Base-by-base conservation (phyloP, 1,140 invertebrate genomes). In the Drosophila parabipectinata region DNA sequence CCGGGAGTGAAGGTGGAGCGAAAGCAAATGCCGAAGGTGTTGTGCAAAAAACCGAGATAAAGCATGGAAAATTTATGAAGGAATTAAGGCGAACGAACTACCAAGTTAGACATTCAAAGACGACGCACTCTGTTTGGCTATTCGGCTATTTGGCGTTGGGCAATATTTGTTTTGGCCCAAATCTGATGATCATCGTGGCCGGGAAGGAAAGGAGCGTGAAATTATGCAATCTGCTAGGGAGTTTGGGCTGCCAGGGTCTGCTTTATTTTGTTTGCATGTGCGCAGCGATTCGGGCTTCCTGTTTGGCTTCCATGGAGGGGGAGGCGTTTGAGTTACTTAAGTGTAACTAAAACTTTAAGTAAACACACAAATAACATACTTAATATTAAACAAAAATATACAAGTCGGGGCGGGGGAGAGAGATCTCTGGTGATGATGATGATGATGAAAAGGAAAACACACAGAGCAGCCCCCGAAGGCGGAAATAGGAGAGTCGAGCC, bases 301-400 rank as follows among this genome's bases (percentile, higher is more conserved):
- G 80, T 80, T 77, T 77, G 53, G 52, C 21, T 21, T 21, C 21
- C 21, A 7, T 28, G 26, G 26, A 28, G 26, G 26, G 1, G 26
- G 26, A 64, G 73, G 77, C 82, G 77, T 87, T 87, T 78, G 83
- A 87, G 83, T 87, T 87, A 87, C 82, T 87, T 87, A 87, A 87
- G 78, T 87, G 82, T 87, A 87, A 82, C 82, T 82, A 88, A 87
- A 87, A 87, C 82, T 87, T 87, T 79, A 87, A 88, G 82, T 87
- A 87, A 87, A 87, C 82, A 88, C 82, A 87, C 82, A 87, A 87
- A 87, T 87, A 87, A 87, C 83, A 87, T 87, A 88, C 83, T 87
- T 87, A 87, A 87, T 87, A 87, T 87, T 87, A 87, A 88, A 87
- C 82, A 87, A 87, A 87, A 87, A 87, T 88, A 87, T 88, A 88